Evolutionary conservation across 2,113 vertebrate genomes (phyloP).

Genomic region (Misgurnus anguillicaudatus): DNA sequence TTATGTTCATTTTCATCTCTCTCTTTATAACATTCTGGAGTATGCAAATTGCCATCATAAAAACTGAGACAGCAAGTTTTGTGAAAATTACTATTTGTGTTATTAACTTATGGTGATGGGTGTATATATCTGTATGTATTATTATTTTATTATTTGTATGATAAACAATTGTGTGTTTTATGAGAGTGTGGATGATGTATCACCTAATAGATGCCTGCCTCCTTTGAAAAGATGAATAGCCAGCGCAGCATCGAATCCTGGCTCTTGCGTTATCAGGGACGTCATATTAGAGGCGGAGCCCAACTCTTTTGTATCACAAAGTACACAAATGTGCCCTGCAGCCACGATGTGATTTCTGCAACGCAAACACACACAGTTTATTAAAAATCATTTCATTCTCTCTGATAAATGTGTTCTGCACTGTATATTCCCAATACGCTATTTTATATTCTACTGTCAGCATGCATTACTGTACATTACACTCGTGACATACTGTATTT

Average conservation of each 20-base stretch:
- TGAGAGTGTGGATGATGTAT: conserved; percentile 14
- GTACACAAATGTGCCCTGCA: conserved; percentile 84
- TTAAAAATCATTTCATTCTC: not conserved
- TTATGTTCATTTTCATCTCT: too few relatives aligned
- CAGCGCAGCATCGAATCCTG: conserved; percentile 77
- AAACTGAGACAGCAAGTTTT: too few relatives aligned
- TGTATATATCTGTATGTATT: too few relatives aligned
- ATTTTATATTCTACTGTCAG: not conserved
- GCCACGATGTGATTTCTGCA: conserved; percentile 83
- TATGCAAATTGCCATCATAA: too few relatives aligned
- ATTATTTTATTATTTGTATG: too few relatives aligned
- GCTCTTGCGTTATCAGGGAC: conserved; percentile 64
- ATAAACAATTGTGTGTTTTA: not conserved
- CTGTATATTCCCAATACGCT: not conserved
- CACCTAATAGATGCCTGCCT: conserved; percentile 88
- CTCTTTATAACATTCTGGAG: too few relatives aligned
- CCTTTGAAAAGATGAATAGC: conserved; percentile 90
- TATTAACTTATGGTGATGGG: too few relatives aligned
- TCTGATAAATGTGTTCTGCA: not conserved
- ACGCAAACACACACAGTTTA: not conserved
- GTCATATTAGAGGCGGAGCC: conserved; percentile 74
- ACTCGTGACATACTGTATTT: not conserved
- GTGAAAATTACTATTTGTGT: too few relatives aligned
- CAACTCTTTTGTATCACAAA: conserved; percentile 79
- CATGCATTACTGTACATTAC: not conserved